phyloP scores from a whole-genome alignment of 2,113 vertebrate species.

The Phoenicopterus ruber region DNA sequence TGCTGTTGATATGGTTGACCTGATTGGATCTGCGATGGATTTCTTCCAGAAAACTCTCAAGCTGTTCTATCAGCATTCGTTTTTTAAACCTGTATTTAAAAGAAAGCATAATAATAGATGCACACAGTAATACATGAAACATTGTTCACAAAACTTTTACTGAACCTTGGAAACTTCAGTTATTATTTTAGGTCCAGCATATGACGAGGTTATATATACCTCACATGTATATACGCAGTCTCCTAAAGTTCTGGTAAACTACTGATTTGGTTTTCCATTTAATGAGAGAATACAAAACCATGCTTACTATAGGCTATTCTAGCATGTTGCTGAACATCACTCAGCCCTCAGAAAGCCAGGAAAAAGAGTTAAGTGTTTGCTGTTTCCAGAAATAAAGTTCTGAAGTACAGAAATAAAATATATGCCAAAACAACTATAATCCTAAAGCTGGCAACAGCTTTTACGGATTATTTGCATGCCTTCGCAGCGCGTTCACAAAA shows the following conservation, averaged over 20 bases:
- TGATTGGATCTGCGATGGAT: conserved; percentile 88
- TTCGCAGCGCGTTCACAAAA: background rate
- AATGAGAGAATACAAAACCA: background rate
- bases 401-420: background rate
- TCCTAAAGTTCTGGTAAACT: background rate
- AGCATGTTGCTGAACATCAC: background rate
- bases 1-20: conserved; percentile 89
- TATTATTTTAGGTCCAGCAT: background rate
- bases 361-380: background rate
- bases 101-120: background rate
- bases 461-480: background rate
- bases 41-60: conserved; percentile 93
- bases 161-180: background rate
- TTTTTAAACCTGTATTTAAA: conserved; percentile 90
- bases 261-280: background rate
- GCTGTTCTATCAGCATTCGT: conserved; percentile 93
- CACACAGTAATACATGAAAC: conserved; percentile 3
- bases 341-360: background rate
- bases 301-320: background rate
- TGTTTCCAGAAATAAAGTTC: background rate
- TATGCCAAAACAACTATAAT: background rate
- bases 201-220: background rate
- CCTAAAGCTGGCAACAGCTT: background rate
- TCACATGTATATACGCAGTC: accelerated
- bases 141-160: background rate